Evolutionary conservation across 2,888 invertebrate genomes (phyloP), one percentile per base, ranked within the genome.

Genomic region (Brachylomia viminalis): DNA sequence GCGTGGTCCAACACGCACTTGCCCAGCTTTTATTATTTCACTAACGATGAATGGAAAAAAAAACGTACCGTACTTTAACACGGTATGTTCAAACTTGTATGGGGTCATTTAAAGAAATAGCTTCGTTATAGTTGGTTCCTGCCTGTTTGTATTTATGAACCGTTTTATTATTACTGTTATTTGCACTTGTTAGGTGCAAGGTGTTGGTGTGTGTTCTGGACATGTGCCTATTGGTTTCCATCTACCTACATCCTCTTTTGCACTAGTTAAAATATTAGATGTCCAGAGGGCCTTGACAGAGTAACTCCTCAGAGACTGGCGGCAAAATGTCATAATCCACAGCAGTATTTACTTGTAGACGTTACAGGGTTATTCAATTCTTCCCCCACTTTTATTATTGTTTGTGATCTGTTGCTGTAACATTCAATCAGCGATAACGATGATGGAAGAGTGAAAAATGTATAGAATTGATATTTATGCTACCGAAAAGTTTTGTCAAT

Each of bases 121-220:
- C 67, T 54, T 78, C 62, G 56, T 78, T 67, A 72, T 15, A 33
- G 59, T 59, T 49, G 15, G 27, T 64, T 47, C 13, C 70, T 62
- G 23, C 47, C 52, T 80, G 56, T 79, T 83, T 67, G 62, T 80
- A 83, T 83, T 80, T 80, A 83, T 80, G 58, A 72, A 67, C 30
- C 38, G 67, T 80, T 78, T 52, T 30, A 58, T 78, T 83, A 23
- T 47, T 54, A 67, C n/a, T 80, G 78, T 69, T 67, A 80, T 72
- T 42, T 7, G 52, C 30, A 23, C 66, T 67, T 52, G 66, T 80
- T 83, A 64, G n/a, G 27, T 52, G 30, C 52, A 52, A 47, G 66
- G 62, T 70, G 54, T 52, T 77, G 69, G 45, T 49, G 56, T 61
- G 27, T 62, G 33, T 52, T n/a, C 20, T 77, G 66, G n/a, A 45